Evolutionary conservation across 2,888 invertebrate species (phyloP).

Genomic region (Tuta absoluta): DNA sequence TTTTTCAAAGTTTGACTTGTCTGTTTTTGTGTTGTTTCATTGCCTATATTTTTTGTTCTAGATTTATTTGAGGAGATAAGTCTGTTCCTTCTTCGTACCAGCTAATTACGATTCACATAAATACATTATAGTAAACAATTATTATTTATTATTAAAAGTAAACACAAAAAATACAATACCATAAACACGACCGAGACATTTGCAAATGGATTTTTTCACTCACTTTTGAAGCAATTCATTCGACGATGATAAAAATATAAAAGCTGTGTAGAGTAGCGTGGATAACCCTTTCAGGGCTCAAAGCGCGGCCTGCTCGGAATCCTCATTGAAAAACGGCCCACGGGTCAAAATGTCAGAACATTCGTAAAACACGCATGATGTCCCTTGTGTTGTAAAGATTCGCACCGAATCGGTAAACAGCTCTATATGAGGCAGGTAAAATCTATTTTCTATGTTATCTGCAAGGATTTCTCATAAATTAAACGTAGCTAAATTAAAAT

Average conservation of each 20-base stretch:
- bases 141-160: neutral
- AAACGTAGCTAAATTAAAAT: slow-evolving; percentile 9
- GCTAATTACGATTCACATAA: too few relatives aligned
- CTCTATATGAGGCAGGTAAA: slow-evolving; percentile 1
- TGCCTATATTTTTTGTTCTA: too few relatives aligned
- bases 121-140: too few relatives aligned
- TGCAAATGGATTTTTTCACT: slow-evolving; percentile 63
- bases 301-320: slow-evolving; percentile 54
- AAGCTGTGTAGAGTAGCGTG: slow-evolving; percentile 60
- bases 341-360: slow-evolving; percentile 62
- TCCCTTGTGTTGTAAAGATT: slow-evolving; percentile 44
- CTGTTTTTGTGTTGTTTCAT: too few relatives aligned
- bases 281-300: slow-evolving; percentile 69
- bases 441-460: neutral
- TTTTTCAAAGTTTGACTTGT: too few relatives aligned
- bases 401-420: slow-evolving; percentile 33
- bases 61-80: too few relatives aligned
- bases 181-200: slow-evolving; percentile 43
- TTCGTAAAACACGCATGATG: slow-evolving; percentile 48
- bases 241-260: slow-evolving; percentile 69
- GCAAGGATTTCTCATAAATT: neutral
- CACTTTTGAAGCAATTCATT: slow-evolving; percentile 65
- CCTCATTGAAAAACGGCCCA: slow-evolving; percentile 69
- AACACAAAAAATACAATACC: neutral
- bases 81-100: too few relatives aligned